Percentiles rank a stretch among this genome's conserved stretches.
These are phyloP conservation scores for Bellardia pandia DNA, from an alignment of 2,888 invertebrate genomes.

Conservation along the genomic window DNA sequence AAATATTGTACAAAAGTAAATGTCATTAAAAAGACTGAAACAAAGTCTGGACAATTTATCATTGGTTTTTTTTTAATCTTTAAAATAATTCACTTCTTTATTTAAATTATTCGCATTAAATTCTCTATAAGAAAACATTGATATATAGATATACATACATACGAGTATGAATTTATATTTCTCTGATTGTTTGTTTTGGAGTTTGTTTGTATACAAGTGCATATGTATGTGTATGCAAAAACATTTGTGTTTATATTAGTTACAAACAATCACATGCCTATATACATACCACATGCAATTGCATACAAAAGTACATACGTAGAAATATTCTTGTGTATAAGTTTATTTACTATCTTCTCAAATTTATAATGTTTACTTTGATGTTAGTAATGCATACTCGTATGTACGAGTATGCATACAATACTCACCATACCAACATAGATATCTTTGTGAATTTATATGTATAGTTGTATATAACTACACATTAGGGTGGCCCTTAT, in stretches of 20 bases:
- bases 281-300: not conserved
- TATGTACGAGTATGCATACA: not conserved
- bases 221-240: slow-evolving; percentile 20
- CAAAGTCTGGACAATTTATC: too few relatives aligned
- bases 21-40: too few relatives aligned
- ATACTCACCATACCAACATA: not conserved
- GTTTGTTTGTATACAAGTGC: slow-evolving; percentile 10
- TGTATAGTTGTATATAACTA: not conserved
- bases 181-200: slow-evolving; percentile 15
- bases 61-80: too few relatives aligned
- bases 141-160: not conserved
- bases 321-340: slow-evolving; percentile 51
- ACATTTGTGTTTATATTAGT: slow-evolving; percentile 44
- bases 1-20: too few relatives aligned
- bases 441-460: not conserved
- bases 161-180: slow-evolving; percentile 5
- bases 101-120: not conserved
- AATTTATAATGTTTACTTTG: slow-evolving; percentile 72
- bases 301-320: slow-evolving; percentile 32
- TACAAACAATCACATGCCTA: slow-evolving; percentile 1
- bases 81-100: too few relatives aligned
- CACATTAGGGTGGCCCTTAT: too few relatives aligned
- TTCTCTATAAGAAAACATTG: not conserved
- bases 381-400: slow-evolving; percentile 62
- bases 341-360: slow-evolving; percentile 72